These are phyloP conservation scores for Cremastinae sp. DNA, from an alignment of 2,888 invertebrate genomes.

Conservation along the genomic window DNA sequence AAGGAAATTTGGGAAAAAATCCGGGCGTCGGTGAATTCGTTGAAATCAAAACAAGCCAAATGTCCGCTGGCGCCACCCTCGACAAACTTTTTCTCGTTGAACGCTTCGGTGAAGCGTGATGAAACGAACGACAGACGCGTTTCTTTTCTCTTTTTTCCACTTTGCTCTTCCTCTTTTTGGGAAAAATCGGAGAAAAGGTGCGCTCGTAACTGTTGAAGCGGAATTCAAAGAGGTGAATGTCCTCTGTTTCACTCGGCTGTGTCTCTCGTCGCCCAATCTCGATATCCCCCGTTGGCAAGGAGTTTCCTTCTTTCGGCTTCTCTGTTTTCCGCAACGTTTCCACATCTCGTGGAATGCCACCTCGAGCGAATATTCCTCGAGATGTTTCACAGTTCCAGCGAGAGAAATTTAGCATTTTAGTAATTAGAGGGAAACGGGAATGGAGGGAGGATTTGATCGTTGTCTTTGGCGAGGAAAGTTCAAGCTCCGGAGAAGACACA, in stretches of 20 bases:
- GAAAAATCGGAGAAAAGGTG: slow-evolving; percentile 11
- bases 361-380: slow-evolving; percentile 8
- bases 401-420: slow-evolving; percentile 4
- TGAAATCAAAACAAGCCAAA: slow-evolving; percentile 44
- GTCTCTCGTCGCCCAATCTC: slow-evolving; percentile 39
- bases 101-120: slow-evolving; percentile 33
- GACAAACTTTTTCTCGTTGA: slow-evolving; percentile 40
- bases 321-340: background rate
- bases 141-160: background rate
- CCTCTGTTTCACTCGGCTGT: slow-evolving; percentile 2
- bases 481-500: background rate
- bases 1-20: slow-evolving; percentile 3
- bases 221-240: slow-evolving; percentile 42
- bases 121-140: slow-evolving; percentile 2
- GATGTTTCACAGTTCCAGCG: background rate
- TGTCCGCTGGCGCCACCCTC: slow-evolving; percentile 12
- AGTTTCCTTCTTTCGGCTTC: slow-evolving; percentile 20
- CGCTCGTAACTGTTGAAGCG: slow-evolving; percentile 28
- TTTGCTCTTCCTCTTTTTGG: too few relatives aligned
- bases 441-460: slow-evolving; percentile 9
- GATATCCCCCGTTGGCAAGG: slow-evolving; percentile 19
- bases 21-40: slow-evolving; percentile 24
- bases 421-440: background rate
- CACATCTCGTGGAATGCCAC: background rate
- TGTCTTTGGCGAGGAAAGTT: slow-evolving; percentile 33